Evolutionary conservation across 1,140 invertebrate genomes (phyloP), one percentile per base, ranked within the genome.

Genomic region (Bombus confusus): DNA sequence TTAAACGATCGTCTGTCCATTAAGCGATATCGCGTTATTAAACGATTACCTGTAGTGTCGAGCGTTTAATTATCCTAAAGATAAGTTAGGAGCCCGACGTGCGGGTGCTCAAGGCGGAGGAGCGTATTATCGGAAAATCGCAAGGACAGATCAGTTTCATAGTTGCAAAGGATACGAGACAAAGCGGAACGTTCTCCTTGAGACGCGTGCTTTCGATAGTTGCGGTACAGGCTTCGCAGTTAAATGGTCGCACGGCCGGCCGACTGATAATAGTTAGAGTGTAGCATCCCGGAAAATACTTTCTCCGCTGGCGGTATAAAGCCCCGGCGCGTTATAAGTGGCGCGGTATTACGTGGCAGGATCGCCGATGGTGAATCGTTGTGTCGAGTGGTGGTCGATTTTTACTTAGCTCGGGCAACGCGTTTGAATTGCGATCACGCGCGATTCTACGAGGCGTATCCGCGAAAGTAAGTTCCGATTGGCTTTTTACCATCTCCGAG

Each of bases 301-400:
- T 81, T 72, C 43, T 37, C 78, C 69, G 15, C 34, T 2, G 43
- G 43, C 18, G 18, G 15, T 87, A 77, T 82, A 87, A 87, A 87
- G 86, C 28, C 18, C 18, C 31, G 1, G 43, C 3, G 69, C 71
- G 43, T 37, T 47, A 10, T 39, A 47, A 12, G 15, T 47, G n/a
- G 3, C 34, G 28, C 43, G 39, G 37, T 57, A 52, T 43, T 86
- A 62, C 25, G 28, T 62, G 18, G 64, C 86, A 59, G 15, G 8
- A 59, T 37, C 39, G 12, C 5, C 2, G 39, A 37, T 68, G 41
- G 5, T 28, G 71, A 71, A 22, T 64, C 34, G 47, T 68, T n/a
- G 47, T 68, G 47, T 69, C 72, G 68, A 62, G 52, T 74, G 28
- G 2, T 39, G 28, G 4, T 39, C 15, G 10, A 41, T 43, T 25